phyloP scores from a whole-genome alignment of 2,797 vertebrate species.

The Acipenser ruthenus region DNA sequence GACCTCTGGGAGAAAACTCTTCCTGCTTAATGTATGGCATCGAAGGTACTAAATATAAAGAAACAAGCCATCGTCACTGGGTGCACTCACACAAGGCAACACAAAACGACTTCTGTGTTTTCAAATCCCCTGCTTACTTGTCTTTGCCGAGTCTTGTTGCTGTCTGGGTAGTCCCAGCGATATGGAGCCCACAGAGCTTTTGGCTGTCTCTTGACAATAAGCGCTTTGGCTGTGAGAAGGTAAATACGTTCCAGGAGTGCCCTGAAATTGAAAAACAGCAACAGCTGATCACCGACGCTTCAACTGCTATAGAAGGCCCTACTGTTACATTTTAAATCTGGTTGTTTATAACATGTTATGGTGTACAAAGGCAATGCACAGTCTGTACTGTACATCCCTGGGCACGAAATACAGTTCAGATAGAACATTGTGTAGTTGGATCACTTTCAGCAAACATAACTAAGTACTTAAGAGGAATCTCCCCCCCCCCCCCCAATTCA shows the following conservation, averaged over 20 bases:
- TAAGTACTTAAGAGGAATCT: too few relatives aligned
- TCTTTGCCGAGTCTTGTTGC: slow-evolving; percentile 74
- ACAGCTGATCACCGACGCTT: too few relatives aligned
- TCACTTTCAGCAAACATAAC: too few relatives aligned
- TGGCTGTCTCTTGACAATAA: slow-evolving; percentile 78
- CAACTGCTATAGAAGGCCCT: too few relatives aligned
- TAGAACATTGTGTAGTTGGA: too few relatives aligned
- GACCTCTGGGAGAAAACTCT: slow-evolving; percentile 73
- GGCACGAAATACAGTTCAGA: too few relatives aligned
- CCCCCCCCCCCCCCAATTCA: too few relatives aligned
- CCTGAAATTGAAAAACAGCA: slow-evolving; percentile 49
- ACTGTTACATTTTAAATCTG: too few relatives aligned
- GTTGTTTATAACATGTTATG: too few relatives aligned
- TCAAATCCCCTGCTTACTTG: slow-evolving; percentile 60
- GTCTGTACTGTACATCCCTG: too few relatives aligned
- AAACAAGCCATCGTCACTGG: background rate
- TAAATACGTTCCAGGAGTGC: slow-evolving; percentile 92
- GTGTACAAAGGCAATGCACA: too few relatives aligned
- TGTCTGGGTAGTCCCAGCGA: slow-evolving; percentile 90
- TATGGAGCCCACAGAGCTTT: slow-evolving; percentile 88
- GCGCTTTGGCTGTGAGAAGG: slow-evolving; percentile 77
- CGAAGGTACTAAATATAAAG: slow-evolving; percentile 34
- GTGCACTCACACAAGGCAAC: background rate
- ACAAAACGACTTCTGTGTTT: background rate
- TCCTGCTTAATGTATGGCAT: slow-evolving; percentile 79